Percentiles rank a stretch among this genome's conserved stretches.
phyloP scores from a whole-genome alignment of 2,888 invertebrate genomes.

The Apotomis betuletana region DNA sequence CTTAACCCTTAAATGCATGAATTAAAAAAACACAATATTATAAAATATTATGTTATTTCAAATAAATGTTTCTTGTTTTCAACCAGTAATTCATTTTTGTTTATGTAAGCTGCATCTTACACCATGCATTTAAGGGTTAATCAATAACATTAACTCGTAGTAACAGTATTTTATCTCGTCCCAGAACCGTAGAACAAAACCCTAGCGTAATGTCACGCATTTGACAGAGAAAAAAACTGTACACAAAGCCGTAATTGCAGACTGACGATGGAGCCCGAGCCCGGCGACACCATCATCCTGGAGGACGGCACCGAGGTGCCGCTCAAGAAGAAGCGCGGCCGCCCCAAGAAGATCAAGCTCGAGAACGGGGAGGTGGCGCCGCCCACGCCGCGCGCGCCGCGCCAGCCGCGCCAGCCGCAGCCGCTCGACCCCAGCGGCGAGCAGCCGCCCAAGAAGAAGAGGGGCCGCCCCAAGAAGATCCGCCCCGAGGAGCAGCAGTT shows the following conservation, averaged over 20 bases:
- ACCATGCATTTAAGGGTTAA: too few species aligned
- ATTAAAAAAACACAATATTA: too few species aligned
- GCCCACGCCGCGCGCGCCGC: constrained; percentile 77
- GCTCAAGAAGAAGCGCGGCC: constrained; percentile 93
- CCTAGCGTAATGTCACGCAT: constrained; percentile 4
- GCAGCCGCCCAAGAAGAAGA: constrained; percentile 91
- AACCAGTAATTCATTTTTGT: too few species aligned
- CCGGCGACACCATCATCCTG: constrained; percentile 80
- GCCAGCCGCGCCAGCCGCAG: constrained; percentile 69
- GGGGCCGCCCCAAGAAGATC: constrained; percentile 94
- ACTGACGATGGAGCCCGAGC: constrained; percentile 80
- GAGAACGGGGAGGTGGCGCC: constrained; percentile 87
- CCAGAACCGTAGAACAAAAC: constrained; percentile 3
- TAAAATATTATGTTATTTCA: too few species aligned
- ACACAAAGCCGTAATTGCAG: constrained; percentile 58
- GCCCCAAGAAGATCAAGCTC: constrained; percentile 92
- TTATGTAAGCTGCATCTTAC: too few species aligned
- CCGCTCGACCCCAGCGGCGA: constrained; percentile 62
- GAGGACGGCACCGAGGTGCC: constrained; percentile 87
- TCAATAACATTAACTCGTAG: neutral
- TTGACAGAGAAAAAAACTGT: constrained; percentile 38
- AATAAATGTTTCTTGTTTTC: too few species aligned
- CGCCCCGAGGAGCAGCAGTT: constrained; percentile 86
- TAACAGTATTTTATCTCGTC: neutral
- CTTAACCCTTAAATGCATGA: too few species aligned